A percentile compares a stretch with the other conserved stretches of the same genome.
phyloP scores from a whole-genome alignment of 2,888 invertebrate species.

The Lasius fuliginosus region DNA sequence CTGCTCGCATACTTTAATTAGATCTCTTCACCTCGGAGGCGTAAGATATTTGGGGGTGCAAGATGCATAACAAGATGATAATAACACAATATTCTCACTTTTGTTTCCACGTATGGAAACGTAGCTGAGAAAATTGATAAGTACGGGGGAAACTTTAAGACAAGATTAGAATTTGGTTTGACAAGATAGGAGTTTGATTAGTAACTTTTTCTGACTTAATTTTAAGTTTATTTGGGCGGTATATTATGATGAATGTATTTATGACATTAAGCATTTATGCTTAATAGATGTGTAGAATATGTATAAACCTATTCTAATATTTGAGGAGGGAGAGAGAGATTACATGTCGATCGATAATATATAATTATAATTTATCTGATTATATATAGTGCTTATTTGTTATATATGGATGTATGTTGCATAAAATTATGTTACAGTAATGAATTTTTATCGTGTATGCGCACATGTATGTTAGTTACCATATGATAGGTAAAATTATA shows the following conservation, averaged over 20 bases:
- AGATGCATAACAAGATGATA: neutral
- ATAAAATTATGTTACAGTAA: too few relatives aligned
- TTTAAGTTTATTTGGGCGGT: too few relatives aligned
- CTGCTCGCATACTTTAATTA: conserved; percentile 10
- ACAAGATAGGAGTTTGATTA: neutral
- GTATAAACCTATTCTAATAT: too few relatives aligned
- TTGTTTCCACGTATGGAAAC: neutral
- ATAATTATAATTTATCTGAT: neutral
- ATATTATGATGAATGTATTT: too few relatives aligned
- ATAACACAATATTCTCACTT: neutral
- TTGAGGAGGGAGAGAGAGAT: neutral
- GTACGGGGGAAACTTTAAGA: neutral
- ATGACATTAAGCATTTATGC: too few relatives aligned
- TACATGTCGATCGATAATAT: neutral
- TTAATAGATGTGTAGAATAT: too few relatives aligned
- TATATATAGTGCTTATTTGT: neutral
- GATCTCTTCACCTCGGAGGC: neutral
- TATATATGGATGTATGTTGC: neutral
- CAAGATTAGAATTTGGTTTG: neutral
- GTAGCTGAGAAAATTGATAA: neutral
- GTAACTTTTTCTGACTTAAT: too few relatives aligned
- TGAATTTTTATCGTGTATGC: neutral
- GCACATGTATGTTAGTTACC: neutral
- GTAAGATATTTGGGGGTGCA: neutral
- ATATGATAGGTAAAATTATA: neutral